Percentiles rank a stretch among this genome's conserved stretches.
phyloP scores from a whole-genome alignment of 1,140 invertebrate species.

The Parasteatoda tepidariorum region DNA sequence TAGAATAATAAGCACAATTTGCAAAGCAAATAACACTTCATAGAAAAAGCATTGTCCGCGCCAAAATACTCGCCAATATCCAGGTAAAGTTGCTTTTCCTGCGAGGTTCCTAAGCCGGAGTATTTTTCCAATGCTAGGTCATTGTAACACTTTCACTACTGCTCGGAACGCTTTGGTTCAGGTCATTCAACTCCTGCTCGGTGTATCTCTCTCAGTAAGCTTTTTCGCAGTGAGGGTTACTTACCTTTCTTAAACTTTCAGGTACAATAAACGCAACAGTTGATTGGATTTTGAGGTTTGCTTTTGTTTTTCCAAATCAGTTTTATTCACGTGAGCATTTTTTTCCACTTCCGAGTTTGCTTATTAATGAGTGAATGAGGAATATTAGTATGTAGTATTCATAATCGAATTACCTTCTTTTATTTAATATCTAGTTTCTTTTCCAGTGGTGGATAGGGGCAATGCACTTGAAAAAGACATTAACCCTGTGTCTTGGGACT shows the following conservation, averaged over 20 bases:
- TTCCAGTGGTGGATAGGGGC: background rate
- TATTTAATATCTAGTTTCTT: background rate
- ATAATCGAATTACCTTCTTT: background rate
- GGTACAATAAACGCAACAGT: slow-evolving; percentile 42
- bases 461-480: background rate
- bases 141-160: slow-evolving; percentile 55
- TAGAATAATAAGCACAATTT: too few species aligned
- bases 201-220: too few species aligned
- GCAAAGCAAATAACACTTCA: too few species aligned
- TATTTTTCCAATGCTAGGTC: slow-evolving; percentile 12
- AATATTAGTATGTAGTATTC: background rate
- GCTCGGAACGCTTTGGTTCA: background rate
- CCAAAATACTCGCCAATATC: background rate
- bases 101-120: background rate
- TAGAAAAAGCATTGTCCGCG: too few species aligned
- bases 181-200: slow-evolving; percentile 44
- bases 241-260: slow-evolving; percentile 43
- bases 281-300: slow-evolving; percentile 44
- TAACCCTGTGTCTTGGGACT: too few species aligned
- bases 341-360: slow-evolving; percentile 29
- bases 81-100: background rate
- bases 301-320: slow-evolving; percentile 22
- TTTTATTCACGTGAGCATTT: background rate
- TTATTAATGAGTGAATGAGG: background rate
- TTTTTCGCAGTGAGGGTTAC: slow-evolving; percentile 31